phyloP scores from a whole-genome alignment of 30 jellyfish, hydroid and myxozoan genomes.

The Aurelia sp. region DNA sequence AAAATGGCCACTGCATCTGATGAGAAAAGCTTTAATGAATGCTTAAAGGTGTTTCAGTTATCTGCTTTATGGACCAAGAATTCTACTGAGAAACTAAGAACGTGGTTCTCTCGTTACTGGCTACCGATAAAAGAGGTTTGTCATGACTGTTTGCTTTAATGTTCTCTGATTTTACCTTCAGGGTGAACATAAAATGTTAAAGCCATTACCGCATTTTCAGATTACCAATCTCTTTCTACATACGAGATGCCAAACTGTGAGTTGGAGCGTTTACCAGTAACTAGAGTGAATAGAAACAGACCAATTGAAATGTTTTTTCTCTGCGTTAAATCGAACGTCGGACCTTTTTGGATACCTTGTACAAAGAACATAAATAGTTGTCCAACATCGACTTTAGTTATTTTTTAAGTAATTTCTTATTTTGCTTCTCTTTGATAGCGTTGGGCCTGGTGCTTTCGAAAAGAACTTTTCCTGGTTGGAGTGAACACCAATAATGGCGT shows the following conservation, averaged over 20 bases:
- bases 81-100: conserved; percentile 11
- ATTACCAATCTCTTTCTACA: neutral
- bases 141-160: neutral
- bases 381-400: neutral
- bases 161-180: no score
- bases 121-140: conserved; percentile 21
- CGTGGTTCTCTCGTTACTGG: conserved; percentile 31
- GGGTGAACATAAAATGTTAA: no score
- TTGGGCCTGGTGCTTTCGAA: conserved; percentile 22
- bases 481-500: conserved; percentile 37
- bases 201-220: neutral
- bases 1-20: conserved; percentile 12
- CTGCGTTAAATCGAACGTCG: no score
- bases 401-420: neutral
- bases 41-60: conserved; percentile 6
- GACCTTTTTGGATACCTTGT: no score
- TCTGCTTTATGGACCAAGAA: conserved; percentile 12
- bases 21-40: neutral
- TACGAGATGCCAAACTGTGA: neutral
- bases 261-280: no score
- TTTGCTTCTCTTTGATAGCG: neutral
- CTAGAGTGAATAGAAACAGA: no score
- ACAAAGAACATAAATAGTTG: neutral
- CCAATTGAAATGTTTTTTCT: no score
- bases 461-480: conserved; percentile 15